Conservation (phyloP, 2,797 vertebrate genomes). For the Micrastur ruficollis region DNA sequence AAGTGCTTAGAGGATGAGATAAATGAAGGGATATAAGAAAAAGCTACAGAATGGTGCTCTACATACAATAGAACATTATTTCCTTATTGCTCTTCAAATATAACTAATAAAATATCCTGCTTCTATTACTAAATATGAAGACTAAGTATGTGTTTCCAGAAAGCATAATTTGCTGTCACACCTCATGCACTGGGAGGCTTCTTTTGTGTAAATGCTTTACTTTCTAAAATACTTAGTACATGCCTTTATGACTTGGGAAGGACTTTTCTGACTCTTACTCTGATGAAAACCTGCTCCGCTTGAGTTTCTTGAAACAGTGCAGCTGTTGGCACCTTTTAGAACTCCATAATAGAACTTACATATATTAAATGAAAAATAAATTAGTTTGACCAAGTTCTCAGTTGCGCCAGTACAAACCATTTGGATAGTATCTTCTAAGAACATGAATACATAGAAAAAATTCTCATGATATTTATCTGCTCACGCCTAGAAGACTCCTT, state of each 20-base stretch:
- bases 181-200: background rate
- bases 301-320: background rate
- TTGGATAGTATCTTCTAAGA: background rate
- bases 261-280: background rate
- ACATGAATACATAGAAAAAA: background rate
- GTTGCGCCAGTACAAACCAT: background rate
- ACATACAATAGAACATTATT: background rate
- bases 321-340: background rate
- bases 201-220: background rate
- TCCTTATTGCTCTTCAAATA: background rate
- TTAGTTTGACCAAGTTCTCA: background rate
- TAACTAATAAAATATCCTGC: background rate
- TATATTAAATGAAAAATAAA: background rate
- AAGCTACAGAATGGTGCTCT: background rate
- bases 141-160: background rate
- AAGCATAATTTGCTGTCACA: background rate
- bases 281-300: background rate
- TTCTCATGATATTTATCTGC: background rate
- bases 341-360: background rate
- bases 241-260: background rate
- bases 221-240: background rate
- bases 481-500: background rate
- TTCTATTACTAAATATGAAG: background rate
- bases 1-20: background rate
- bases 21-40: background rate